phyloP scores from a whole-genome alignment of 1,140 invertebrate genomes.

The Procambarus clarkii region DNA sequence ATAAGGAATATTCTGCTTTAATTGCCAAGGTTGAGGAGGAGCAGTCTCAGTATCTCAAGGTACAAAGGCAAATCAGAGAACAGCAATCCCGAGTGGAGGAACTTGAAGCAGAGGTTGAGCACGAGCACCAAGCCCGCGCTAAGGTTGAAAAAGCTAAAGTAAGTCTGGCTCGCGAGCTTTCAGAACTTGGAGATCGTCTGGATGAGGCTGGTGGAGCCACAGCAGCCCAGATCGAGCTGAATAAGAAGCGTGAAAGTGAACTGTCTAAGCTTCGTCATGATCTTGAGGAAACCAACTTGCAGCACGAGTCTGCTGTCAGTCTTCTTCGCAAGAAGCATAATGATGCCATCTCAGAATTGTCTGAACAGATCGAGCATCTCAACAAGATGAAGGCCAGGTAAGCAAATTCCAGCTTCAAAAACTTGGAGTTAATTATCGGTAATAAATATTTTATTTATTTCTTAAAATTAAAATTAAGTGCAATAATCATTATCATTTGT shows the following conservation, averaged over 20 bases:
- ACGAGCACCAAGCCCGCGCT: constrained; percentile 95
- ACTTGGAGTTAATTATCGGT: no score
- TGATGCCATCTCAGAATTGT: constrained; percentile 89
- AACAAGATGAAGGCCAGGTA: constrained; percentile 99
- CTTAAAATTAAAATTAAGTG: no score
- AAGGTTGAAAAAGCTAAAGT: constrained; percentile 81
- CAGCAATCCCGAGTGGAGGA: constrained; percentile 92
- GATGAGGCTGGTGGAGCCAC: constrained; percentile 89
- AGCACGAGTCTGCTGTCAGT: constrained; percentile 35
- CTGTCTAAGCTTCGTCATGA: constrained; percentile 44
- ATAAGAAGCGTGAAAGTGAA: constrained; percentile 50
- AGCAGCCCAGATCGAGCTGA: constrained; percentile 74
- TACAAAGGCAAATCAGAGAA: constrained; percentile 98
- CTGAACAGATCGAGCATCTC: constrained; percentile 99
- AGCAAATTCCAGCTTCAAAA: constrained; percentile 74
- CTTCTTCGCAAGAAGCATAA: constrained; percentile 49
- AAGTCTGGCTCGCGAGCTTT: constrained; percentile 21
- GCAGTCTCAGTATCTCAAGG: constrained; percentile 94
- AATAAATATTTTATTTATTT: no score
- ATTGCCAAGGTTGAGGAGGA: constrained; percentile 98
- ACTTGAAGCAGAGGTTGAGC: constrained; percentile 98
- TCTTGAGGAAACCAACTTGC: constrained; percentile 41
- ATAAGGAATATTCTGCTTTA: constrained; percentile 96
- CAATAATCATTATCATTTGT: constrained; percentile 56
- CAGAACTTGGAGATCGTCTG: constrained; percentile 77